phyloP scores from a whole-genome alignment of 2,113 vertebrate species.

The Calidris pugnax region DNA sequence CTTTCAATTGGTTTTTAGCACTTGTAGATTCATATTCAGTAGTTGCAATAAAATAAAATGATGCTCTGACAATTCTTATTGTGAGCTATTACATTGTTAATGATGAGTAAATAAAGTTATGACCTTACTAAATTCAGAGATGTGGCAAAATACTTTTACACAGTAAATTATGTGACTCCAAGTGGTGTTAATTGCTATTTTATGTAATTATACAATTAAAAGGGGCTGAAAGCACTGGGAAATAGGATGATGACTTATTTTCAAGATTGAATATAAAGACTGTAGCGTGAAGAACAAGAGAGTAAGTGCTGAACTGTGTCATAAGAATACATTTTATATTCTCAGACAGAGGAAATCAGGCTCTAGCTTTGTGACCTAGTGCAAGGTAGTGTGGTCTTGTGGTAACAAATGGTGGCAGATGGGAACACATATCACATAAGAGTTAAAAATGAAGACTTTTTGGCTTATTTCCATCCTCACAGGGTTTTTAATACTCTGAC shows the following conservation, averaged over 20 bases:
- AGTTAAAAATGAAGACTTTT: not conserved
- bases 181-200: not conserved
- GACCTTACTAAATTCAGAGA: not conserved
- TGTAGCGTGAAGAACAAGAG: not conserved
- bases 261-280: not conserved
- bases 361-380: not conserved
- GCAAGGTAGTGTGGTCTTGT: not conserved
- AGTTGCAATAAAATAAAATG: not conserved
- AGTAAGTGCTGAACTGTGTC: fast-evolving
- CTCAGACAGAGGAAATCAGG: not conserved
- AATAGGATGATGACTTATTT: not conserved
- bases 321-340: not conserved
- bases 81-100: not conserved
- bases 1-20: not conserved
- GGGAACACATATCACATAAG: not conserved
- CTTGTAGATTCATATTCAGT: not conserved
- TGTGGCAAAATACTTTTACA: not conserved
- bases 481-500: not conserved
- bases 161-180: not conserved
- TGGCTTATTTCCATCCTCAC: not conserved
- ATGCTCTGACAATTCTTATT: not conserved
- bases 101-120: not conserved
- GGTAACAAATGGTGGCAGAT: not conserved
- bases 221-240: not conserved
- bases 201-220: not conserved